phyloP scores from a whole-genome alignment of 1,140 invertebrate species.

The Papilio aristodemus region DNA sequence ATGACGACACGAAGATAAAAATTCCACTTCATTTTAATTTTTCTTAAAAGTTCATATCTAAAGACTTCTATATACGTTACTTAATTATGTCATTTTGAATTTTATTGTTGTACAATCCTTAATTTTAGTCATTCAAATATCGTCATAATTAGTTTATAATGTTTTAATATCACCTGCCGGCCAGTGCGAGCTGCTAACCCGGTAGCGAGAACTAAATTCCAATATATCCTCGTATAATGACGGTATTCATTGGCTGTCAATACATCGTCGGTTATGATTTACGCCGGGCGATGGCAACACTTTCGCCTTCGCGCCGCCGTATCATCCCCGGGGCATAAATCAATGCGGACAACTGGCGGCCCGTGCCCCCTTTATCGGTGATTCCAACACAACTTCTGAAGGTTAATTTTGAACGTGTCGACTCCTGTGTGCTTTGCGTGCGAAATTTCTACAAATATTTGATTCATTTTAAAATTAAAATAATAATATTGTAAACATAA shows the following conservation, averaged over 20 bases:
- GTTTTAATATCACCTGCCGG: neutral
- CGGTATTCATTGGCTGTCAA: conserved; percentile 74
- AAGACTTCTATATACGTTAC: too few species aligned
- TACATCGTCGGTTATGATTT: conserved; percentile 70
- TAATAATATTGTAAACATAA: neutral
- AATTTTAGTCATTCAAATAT: neutral
- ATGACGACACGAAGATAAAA: too few species aligned
- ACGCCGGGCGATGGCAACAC: conserved; percentile 60
- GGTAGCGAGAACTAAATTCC: conserved; percentile 42
- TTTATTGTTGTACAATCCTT: neutral
- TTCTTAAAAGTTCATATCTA: too few species aligned
- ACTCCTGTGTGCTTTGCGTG: conserved; percentile 8
- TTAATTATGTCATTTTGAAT: too few species aligned
- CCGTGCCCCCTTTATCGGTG: conserved; percentile 49
- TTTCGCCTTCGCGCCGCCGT: conserved; percentile 59
- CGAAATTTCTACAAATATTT: neutral
- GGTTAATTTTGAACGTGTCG: conserved; percentile 31
- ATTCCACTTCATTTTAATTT: too few species aligned
- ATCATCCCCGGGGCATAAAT: conserved; percentile 69
- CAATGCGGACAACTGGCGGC: conserved; percentile 59
- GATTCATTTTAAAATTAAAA: neutral
- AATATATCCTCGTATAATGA: conserved; percentile 63
- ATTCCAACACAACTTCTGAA: conserved; percentile 24
- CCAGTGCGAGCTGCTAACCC: conserved; percentile 1
- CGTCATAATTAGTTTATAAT: neutral